A percentile compares a stretch with the other conserved stretches of the same genome.
Evolutionary conservation across 2,888 invertebrate species (phyloP).

Genomic region (Polyommatus iphigenia): DNA sequence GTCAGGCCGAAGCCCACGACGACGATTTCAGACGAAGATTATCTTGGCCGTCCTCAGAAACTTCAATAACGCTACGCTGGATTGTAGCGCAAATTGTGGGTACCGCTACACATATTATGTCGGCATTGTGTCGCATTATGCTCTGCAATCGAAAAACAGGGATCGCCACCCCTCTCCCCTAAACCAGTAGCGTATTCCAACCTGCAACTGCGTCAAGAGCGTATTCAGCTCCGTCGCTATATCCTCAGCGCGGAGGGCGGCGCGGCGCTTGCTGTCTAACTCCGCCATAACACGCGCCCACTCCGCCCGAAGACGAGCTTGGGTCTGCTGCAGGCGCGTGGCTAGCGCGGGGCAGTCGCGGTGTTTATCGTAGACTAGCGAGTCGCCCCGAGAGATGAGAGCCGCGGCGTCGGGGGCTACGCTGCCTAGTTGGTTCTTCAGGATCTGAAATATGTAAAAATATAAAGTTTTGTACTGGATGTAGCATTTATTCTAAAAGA

Average conservation of each 20-base stretch:
- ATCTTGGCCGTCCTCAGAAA: no score
- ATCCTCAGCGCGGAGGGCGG: slow-evolving; percentile 79
- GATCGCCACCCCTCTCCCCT: no score
- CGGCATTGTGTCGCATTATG: no score
- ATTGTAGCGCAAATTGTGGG: no score
- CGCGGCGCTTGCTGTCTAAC: slow-evolving; percentile 77
- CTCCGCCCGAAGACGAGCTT: slow-evolving; percentile 81
- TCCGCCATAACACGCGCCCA: slow-evolving; percentile 84
- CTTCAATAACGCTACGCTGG: no score
- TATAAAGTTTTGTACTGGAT: no score
- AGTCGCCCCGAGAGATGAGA: slow-evolving; percentile 88
- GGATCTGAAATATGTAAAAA: slow-evolving; percentile 60
- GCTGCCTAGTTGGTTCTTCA: slow-evolving; percentile 82
- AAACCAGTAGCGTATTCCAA: not conserved
- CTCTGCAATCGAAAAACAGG: no score
- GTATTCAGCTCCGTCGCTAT: slow-evolving; percentile 70
- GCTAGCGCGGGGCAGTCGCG: slow-evolving; percentile 76
- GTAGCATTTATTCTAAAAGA: no score
- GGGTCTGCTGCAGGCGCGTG: slow-evolving; percentile 77
- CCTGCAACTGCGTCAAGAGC: slow-evolving; percentile 56
- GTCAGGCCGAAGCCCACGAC: no score
- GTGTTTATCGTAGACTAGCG: slow-evolving; percentile 85
- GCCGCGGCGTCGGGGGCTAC: slow-evolving; percentile 88
- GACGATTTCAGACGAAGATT: no score
- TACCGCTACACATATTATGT: no score